These are phyloP conservation scores for Plutomurus gul DNA, from an alignment of 1,140 invertebrate species.

Conservation along the genomic window DNA sequence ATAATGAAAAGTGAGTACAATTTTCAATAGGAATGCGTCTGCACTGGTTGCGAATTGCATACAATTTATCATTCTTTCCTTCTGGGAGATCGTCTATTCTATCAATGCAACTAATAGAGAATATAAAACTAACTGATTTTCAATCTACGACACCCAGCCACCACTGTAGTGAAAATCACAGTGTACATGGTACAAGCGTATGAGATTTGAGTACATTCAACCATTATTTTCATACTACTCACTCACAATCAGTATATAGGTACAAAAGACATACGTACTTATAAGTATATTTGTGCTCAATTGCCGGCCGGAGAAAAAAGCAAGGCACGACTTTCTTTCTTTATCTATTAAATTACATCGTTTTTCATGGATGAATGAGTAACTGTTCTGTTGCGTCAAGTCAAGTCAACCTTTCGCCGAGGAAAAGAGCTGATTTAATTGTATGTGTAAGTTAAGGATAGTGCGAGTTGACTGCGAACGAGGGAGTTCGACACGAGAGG, in stretches of 20 bases:
- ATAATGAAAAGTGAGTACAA: not conserved
- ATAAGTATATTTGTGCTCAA: not conserved
- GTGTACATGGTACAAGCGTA: not conserved
- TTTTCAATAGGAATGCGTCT: not conserved
- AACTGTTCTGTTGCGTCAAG: slow-evolving; percentile 3
- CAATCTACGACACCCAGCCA: not conserved
- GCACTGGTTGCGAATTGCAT: not conserved
- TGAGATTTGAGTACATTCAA: no score
- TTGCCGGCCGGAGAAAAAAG: not conserved
- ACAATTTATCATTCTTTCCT: slow-evolving; percentile 8
- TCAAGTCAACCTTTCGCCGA: not conserved
- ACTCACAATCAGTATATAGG: not conserved
- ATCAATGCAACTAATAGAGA: no score
- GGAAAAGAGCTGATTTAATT: slow-evolving; percentile 4
- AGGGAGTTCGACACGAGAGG: not conserved
- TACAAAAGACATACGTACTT: not conserved
- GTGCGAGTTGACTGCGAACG: not conserved
- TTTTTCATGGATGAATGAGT: slow-evolving; percentile 19
- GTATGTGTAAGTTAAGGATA: not conserved
- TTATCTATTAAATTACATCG: slow-evolving; percentile 28
- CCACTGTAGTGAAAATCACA: not conserved
- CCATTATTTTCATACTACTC: not conserved
- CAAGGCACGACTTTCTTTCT: not conserved
- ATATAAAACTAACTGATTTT: not conserved
- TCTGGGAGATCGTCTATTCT: not conserved